These are phyloP conservation scores for Gasterosteus nipponicus DNA, from an alignment of 2,113 vertebrate species.

Conservation along the genomic window DNA sequence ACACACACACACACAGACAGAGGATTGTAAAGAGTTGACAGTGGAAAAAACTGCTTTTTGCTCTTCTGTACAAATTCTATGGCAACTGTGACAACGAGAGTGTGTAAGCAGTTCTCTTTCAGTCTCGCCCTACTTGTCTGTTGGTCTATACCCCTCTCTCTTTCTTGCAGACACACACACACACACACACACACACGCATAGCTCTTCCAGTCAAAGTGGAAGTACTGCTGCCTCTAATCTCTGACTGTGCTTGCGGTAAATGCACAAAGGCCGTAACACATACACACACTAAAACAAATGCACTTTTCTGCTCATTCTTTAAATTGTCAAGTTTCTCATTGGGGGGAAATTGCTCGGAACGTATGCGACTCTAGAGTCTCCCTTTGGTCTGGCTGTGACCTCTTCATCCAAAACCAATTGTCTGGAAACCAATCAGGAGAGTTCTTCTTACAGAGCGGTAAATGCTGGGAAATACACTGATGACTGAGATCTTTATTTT, in stretches of 20 bases:
- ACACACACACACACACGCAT: background rate
- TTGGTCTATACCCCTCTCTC: slow-evolving; percentile 3
- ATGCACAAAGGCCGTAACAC: slow-evolving; percentile 33
- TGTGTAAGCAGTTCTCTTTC: slow-evolving; percentile 57
- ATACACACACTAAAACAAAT: slow-evolving; percentile 13
- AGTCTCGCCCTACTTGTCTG: slow-evolving; percentile 22
- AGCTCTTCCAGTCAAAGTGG: slow-evolving; percentile 23
- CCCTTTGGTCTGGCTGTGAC: slow-evolving; percentile 42
- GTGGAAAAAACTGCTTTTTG: slow-evolving; percentile 51
- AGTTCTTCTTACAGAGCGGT: background rate
- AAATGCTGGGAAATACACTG: background rate
- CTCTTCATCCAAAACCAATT: slow-evolving; percentile 21
- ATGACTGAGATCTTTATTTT: background rate
- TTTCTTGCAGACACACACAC: slow-evolving; percentile 1
- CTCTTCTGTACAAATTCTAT: slow-evolving; percentile 62
- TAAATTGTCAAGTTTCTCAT: slow-evolving; percentile 63
- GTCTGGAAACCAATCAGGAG: too few relatives aligned
- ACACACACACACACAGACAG: slow-evolving; percentile 3
- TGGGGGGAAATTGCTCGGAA: slow-evolving; percentile 67
- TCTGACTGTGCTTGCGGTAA: slow-evolving; percentile 27
- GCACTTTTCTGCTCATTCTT: slow-evolving; percentile 44
- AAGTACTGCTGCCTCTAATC: slow-evolving; percentile 27
- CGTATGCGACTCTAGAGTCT: slow-evolving; percentile 32
- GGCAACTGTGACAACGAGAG: slow-evolving; percentile 50
- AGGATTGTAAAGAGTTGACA: slow-evolving; percentile 48